phyloP scores from a whole-genome alignment of 2,113 vertebrate genomes.

The Phalacrocorax pelagicus region DNA sequence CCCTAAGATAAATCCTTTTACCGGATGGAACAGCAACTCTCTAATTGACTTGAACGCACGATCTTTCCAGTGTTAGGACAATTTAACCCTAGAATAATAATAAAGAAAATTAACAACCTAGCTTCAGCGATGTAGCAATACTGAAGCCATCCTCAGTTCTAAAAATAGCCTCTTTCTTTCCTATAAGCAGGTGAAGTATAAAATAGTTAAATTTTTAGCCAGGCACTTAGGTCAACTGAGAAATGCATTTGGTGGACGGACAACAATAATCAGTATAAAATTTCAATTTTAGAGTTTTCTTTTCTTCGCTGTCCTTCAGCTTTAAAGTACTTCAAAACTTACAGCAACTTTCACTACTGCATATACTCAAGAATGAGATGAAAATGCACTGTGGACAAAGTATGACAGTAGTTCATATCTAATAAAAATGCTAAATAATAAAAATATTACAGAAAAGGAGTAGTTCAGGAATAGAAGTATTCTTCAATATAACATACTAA shows the following conservation, averaged over 20 bases:
- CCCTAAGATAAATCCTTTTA: neutral
- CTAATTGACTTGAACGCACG: neutral
- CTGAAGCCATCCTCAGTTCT: neutral
- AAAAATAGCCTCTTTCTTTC: neutral
- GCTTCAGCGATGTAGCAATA: neutral
- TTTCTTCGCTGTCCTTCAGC: neutral
- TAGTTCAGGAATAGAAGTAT: neutral
- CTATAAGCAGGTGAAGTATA: neutral
- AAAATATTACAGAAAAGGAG: neutral
- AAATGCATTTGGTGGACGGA: neutral
- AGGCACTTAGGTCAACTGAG: neutral
- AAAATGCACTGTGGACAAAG: constrained; percentile 29
- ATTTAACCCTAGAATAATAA: neutral
- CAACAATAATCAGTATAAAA: neutral
- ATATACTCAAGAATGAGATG: constrained; percentile 45
- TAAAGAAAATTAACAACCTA: neutral
- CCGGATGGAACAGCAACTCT: neutral
- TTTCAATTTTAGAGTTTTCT: neutral
- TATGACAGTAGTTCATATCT: neutral
- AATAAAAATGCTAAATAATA: neutral
- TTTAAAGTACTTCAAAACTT: neutral
- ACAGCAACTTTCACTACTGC: neutral
- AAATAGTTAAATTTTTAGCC: neutral
- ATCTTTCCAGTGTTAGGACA: neutral
- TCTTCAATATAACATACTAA: neutral